Evolutionary conservation across 2,113 vertebrate species (phyloP).

Genomic region (Lepidothrix coronata): DNA sequence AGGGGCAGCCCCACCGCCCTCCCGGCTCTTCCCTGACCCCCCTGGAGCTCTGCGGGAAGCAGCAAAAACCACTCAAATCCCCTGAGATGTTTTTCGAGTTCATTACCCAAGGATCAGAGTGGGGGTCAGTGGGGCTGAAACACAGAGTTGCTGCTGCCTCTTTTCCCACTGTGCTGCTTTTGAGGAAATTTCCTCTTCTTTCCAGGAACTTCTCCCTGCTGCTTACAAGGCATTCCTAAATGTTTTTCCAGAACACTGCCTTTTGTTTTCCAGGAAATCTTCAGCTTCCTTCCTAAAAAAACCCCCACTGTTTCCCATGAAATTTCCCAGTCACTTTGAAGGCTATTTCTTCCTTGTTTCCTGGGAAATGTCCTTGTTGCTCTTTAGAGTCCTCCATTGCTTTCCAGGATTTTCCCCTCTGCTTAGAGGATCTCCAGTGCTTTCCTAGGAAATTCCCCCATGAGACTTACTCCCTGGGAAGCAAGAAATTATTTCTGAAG

Average conservation of each 20-base stretch:
- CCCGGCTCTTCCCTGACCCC: background rate
- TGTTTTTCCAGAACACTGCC: background rate
- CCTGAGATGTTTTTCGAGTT: fast-evolving
- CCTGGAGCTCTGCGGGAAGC: fast-evolving
- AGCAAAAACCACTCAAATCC: fast-evolving
- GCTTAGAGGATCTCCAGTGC: background rate
- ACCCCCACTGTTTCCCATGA: fast-evolving
- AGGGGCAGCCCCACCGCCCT: fast-evolving
- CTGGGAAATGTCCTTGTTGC: background rate
- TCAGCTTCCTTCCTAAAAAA: background rate
- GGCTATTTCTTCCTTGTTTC: background rate
- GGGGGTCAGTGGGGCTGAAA: fast-evolving
- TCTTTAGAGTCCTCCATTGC: background rate
- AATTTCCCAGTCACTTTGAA: background rate
- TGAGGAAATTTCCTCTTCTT: background rate
- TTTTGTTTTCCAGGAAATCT: background rate
- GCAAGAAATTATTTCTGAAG: background rate
- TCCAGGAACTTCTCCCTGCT: background rate
- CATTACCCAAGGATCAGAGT: background rate
- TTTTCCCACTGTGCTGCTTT: background rate
- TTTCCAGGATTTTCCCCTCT: background rate
- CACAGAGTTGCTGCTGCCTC: too few species aligned
- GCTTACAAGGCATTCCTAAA: background rate
- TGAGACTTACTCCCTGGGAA: background rate
- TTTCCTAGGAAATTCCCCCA: background rate